phyloP scores from a whole-genome alignment of 1,140 invertebrate species.

The Saccostrea cuccullata region DNA sequence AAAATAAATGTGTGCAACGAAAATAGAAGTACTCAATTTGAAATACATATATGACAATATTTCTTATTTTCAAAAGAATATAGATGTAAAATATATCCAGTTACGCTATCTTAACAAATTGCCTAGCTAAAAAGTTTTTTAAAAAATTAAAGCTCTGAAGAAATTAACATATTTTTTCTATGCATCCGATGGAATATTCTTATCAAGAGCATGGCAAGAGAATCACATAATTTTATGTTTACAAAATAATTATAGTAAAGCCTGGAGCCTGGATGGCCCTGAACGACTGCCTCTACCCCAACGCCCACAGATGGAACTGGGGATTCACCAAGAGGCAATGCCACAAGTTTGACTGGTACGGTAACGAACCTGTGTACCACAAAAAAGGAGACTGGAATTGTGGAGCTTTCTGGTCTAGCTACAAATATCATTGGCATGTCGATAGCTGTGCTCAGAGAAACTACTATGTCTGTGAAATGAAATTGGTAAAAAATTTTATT shows the following conservation, averaged over 20 bases:
- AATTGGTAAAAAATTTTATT: background rate
- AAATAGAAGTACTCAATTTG: no score
- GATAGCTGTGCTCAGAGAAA: slow-evolving; percentile 10
- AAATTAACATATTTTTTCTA: no score
- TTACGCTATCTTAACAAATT: no score
- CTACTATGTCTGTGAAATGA: slow-evolving; percentile 40
- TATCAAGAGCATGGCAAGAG: no score
- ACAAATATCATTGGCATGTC: slow-evolving; percentile 17
- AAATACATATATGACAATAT: no score
- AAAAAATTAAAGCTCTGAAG: no score
- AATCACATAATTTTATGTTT: no score
- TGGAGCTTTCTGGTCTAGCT: background rate
- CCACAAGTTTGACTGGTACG: slow-evolving; percentile 27
- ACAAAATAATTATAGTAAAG: background rate
- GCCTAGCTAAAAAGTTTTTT: no score
- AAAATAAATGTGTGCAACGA: no score
- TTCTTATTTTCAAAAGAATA: no score
- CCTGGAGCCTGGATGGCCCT: slow-evolving; percentile 33
- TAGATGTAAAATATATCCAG: no score
- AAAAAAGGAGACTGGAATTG: background rate
- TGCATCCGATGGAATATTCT: no score
- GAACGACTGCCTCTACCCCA: slow-evolving; percentile 33
- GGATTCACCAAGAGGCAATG: slow-evolving; percentile 26
- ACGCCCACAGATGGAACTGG: slow-evolving; percentile 35
- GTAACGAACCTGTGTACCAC: slow-evolving; percentile 1